Base-by-base conservation (phyloP, 2,113 vertebrate genomes). In the Chloebia gouldiae region DNA sequence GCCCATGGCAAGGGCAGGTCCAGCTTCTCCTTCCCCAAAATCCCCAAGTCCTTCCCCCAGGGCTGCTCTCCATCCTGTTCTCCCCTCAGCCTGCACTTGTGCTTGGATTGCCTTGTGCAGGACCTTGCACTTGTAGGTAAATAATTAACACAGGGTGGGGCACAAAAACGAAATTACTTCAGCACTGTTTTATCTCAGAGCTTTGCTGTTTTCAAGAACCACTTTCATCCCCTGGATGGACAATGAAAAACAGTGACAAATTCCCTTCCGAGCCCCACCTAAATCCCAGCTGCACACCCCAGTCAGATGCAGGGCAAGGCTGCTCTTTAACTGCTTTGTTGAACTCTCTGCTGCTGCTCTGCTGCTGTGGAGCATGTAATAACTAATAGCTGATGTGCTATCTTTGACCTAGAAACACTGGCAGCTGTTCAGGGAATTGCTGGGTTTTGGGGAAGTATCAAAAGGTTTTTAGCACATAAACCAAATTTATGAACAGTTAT, bases 401-500 rank as follows among this genome's bases (percentile, higher is more conserved):
- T 50, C 33, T 79, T 40, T 90, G 90, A 96, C 92, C 92, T 75
- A 92, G 84, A 95, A 97, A 93, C 65, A 88, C 19, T 63, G 84
- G 87, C 86, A 96, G 95, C 92, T 96, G 61, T 63, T 96, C 37
- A 59, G 88, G 92, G 96, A 97, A 96, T 91, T 37, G 35, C 57
- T 54, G 61, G 16, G 81, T 87, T 80, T 78, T 53, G 71, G 49
- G 69, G 33, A 91, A 96, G 66, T 69, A 94, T n/a, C 76, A 88
- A 81, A 95, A 60, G 72, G 71, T 95, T 95, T 95, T 95, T 91
- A 94, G 78, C 64, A 86, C 76, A 93, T 85, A 97, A 95, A 96
- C 49, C 73, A 93, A 96, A 94, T 96, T 97, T 94, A 96, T 93
- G 92, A 96, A 82, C 81, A 93, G 76, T 82, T 89, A 93, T 66